Conservation (phyloP, 2,113 vertebrate species). For the Capreolus pygargus region DNA sequence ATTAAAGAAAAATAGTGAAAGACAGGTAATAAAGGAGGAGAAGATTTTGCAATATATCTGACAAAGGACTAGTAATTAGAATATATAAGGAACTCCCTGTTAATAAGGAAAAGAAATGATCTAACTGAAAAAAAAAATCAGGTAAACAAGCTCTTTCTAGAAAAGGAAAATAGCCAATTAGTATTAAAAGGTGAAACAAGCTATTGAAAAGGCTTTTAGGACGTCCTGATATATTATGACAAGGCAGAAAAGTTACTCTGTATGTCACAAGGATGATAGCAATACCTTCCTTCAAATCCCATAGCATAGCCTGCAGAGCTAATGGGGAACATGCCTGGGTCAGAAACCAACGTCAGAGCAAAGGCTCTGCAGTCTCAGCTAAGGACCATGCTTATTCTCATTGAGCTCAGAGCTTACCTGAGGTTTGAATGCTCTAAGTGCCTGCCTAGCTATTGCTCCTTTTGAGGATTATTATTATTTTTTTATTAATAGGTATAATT, state of each 20-base stretch:
- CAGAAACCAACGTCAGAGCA: not conserved
- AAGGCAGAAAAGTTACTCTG: not conserved
- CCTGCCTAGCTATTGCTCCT: not conserved
- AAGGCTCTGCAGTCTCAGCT: not conserved
- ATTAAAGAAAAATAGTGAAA: not conserved
- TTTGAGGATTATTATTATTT: not conserved
- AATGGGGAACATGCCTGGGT: not conserved
- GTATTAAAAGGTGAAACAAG: not conserved
- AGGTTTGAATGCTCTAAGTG: not conserved
- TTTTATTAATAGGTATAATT: too few species aligned
- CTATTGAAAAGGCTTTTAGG: not conserved
- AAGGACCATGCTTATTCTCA: not conserved
- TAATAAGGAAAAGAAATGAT: not conserved
- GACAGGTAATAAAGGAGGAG: not conserved
- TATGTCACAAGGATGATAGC: not conserved
- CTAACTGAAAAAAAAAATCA: not conserved
- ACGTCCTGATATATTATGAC: not conserved
- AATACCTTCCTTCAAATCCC: not conserved
- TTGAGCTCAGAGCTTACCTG: not conserved
- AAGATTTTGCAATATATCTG: not conserved
- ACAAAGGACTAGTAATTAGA: not conserved
- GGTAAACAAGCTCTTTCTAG: not conserved
- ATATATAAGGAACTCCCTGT: not conserved
- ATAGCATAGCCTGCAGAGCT: not conserved
- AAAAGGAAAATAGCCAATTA: not conserved